Evolutionary conservation across 2,888 invertebrate genomes (phyloP), one percentile per base, ranked within the genome.

Genomic region (Cerastis rubricosa): DNA sequence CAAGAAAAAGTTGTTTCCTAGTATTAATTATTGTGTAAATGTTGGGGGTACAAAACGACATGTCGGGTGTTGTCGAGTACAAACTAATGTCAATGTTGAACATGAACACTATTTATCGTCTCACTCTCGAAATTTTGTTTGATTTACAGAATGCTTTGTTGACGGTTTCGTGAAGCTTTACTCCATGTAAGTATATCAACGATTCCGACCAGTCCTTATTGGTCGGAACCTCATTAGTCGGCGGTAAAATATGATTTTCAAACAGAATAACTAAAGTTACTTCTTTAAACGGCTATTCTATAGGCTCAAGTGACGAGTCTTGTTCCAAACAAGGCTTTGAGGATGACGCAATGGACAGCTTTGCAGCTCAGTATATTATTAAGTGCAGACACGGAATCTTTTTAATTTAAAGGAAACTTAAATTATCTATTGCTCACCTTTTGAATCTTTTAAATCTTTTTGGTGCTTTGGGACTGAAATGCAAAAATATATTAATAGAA

Each of bases 361-460:
- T 9, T n/a, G 12, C 51, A 29, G 43, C 54, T 54, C 29, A n/a
- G 12, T 22, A 11, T 25, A 43, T 12, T 19, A 45, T n/a, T 54
- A 22, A 14, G 25, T 22, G 12, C 25, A 61, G 2, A 47, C 17
- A 8, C 7, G 17, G 25, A 29, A 74, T 9, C 0, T 22, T 47
- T 40, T 25, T 35, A 9, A 29, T 12, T 1, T 4, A 11, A 25
- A 43, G 57, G 2, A 6, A 45, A 43, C 12, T 19, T 49, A 51
- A 35, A 76, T 29, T 12, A 49, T 57, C 43, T 63, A 64, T 25
- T 64, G 22, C 54, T 85, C 83, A 91, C 93, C 93, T 92, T 88
- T 85, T 91, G 14, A 88, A 71, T 78, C 88, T 87, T 49, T 86
- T 66, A 81, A 88, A 89, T 71, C 25, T 80, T 85, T 88, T 85